These are phyloP conservation scores for Cordilura impudica DNA, from an alignment of 2,888 invertebrate genomes.

Conservation along the genomic window DNA sequence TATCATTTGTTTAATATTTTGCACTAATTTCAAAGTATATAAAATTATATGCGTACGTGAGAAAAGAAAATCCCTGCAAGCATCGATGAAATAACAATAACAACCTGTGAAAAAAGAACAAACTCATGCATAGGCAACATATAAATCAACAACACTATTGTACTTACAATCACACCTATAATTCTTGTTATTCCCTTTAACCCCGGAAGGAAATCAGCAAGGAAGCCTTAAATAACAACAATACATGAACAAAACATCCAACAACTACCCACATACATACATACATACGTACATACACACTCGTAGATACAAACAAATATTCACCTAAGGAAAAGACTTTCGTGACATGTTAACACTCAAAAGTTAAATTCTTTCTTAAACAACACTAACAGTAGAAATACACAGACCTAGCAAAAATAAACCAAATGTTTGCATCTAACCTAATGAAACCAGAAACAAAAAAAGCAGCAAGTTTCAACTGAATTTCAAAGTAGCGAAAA, in stretches of 20 bases:
- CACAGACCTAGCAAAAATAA: not conserved
- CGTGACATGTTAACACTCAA: conserved; percentile 39
- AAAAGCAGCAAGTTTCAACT: not conserved
- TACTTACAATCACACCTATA: conserved; percentile 10
- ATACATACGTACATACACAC: not conserved
- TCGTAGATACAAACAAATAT: not conserved
- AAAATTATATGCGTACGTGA: not conserved
- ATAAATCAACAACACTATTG: not conserved
- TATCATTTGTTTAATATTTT: no score
- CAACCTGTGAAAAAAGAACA: conserved; percentile 10
- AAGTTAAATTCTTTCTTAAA: conserved; percentile 29
- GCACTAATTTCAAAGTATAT: no score
- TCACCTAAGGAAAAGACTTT: conserved; percentile 2
- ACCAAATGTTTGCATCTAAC: conserved; percentile 3
- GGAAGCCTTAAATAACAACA: conserved; percentile 20
- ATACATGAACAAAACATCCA: not conserved
- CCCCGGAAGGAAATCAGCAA: conserved; percentile 16
- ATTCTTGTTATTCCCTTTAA: not conserved
- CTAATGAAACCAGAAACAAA: conserved; percentile 6
- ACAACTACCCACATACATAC: not conserved
- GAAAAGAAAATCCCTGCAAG: not conserved
- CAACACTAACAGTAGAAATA: not conserved
- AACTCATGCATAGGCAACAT: not conserved
- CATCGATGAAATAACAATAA: conserved; percentile 11
- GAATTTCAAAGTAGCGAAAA: not conserved